Evolutionary conservation across 2,797 vertebrate genomes (phyloP).

Genomic region (Furcifer pardalis): DNA sequence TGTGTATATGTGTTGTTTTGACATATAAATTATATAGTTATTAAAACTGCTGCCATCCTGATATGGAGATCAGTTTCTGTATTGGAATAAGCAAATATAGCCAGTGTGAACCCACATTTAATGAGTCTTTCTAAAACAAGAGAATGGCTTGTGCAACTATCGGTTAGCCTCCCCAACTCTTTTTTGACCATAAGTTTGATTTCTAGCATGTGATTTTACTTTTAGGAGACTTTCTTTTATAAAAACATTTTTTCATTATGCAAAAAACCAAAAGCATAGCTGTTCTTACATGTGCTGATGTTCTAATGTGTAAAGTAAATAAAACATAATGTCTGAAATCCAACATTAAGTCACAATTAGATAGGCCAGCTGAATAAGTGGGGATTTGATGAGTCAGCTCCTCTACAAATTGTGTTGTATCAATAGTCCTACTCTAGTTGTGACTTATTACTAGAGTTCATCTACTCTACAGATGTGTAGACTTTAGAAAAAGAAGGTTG

Average conservation of each 20-base stretch:
- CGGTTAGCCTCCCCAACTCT: not conserved
- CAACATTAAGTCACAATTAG: no score
- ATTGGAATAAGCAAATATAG: not conserved
- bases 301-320: conserved; percentile 48
- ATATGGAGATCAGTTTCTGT: not conserved
- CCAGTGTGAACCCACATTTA: not conserved
- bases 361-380: no score
- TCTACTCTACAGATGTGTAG: no score
- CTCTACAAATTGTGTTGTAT: no score
- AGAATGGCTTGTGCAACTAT: not conserved
- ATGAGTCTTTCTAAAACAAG: not conserved
- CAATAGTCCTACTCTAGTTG: no score
- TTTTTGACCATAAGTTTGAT: not conserved
- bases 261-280: not conserved
- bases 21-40: not conserved
- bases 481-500: not conserved
- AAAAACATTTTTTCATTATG: not conserved
- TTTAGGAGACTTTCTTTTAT: not conserved
- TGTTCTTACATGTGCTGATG: not conserved
- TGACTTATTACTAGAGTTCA: no score
- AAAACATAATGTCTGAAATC: conserved; percentile 10
- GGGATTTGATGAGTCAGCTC: no score
- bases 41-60: not conserved
- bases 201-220: not conserved
- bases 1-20: not conserved